Percentiles rank a stretch among this genome's conserved stretches.
Evolutionary conservation across 2,888 invertebrate genomes (phyloP).

Genomic region (Noctua comes): DNA sequence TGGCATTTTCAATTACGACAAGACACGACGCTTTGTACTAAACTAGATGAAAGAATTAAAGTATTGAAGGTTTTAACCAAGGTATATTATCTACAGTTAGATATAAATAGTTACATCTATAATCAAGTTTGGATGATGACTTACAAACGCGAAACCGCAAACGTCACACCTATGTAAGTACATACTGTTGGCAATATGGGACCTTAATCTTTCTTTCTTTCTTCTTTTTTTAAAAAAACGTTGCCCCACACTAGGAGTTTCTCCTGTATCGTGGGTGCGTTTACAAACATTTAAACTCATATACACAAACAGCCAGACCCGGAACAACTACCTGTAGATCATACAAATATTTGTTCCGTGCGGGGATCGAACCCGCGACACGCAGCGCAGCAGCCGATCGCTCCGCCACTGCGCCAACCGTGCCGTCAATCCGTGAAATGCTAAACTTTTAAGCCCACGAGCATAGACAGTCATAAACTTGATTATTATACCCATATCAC

Average conservation of each 20-base stretch:
- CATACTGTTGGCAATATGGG: neutral
- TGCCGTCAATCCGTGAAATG: constrained; percentile 8
- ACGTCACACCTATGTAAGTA: constrained; percentile 1
- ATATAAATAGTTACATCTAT: neutral
- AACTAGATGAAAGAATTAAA: neutral
- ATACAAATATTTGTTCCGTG: too few relatives aligned
- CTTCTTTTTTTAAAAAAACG: too few relatives aligned
- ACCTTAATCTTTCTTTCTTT: too few relatives aligned
- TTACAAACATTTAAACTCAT: too few relatives aligned
- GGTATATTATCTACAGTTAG: neutral
- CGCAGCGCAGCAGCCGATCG: too few relatives aligned
- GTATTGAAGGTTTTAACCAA: neutral
- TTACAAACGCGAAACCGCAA: constrained; percentile 48
- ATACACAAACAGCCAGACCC: too few relatives aligned
- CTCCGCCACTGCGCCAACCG: too few relatives aligned
- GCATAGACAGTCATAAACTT: neutral
- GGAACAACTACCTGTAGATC: too few relatives aligned
- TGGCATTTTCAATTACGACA: constrained; percentile 46
- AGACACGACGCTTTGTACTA: neutral
- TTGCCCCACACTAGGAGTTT: too few relatives aligned
- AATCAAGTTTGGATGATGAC: constrained; percentile 28
- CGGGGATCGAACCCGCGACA: too few relatives aligned
- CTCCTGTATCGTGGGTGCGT: too few relatives aligned
- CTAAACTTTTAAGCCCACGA: constrained; percentile 6
- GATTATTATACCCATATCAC: neutral